Conservation (phyloP, 2,888 invertebrate genomes). For the Lasioglossum calceatum region DNA sequence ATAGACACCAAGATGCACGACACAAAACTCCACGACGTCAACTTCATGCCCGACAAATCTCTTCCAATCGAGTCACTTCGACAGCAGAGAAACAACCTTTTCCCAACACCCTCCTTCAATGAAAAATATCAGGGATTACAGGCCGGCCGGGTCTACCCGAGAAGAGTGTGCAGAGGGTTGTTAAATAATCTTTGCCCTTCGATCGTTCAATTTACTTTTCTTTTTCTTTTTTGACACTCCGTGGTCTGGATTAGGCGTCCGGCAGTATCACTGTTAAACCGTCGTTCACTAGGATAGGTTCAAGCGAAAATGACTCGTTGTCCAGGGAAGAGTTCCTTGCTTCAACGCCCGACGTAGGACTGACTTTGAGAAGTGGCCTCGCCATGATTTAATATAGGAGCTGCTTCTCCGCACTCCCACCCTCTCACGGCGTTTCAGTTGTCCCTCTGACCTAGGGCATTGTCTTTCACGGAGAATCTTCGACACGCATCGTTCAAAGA, state of each 20-base stretch:
- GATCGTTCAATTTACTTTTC: slow-evolving; percentile 7
- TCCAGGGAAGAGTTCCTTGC: slow-evolving; percentile 46
- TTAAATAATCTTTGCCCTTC: neutral
- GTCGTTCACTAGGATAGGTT: slow-evolving; percentile 1
- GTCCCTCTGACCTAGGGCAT: slow-evolving; percentile 68
- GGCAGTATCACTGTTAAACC: neutral
- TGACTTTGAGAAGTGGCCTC: slow-evolving; percentile 79
- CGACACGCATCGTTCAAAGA: slow-evolving; percentile 38
- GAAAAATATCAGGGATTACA: slow-evolving; percentile 11
- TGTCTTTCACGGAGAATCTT: slow-evolving; percentile 63
- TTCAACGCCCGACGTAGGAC: slow-evolving; percentile 71
- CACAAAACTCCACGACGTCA: slow-evolving; percentile 57
- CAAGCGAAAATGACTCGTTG: neutral
- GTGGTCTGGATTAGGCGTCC: neutral
- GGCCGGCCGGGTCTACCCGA: neutral
- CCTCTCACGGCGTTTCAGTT: slow-evolving; percentile 69
- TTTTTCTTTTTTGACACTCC: neutral
- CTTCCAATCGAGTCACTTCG: slow-evolving; percentile 5
- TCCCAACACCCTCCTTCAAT: neutral
- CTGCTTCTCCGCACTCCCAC: slow-evolving; percentile 74
- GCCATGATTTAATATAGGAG: slow-evolving; percentile 83
- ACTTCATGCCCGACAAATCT: slow-evolving; percentile 70
- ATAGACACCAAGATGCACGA: slow-evolving; percentile 62
- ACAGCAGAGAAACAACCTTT: neutral
- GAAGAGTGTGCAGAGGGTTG: neutral